phyloP scores from a whole-genome alignment of 2,888 invertebrate genomes.

The Dasypolia templi region DNA sequence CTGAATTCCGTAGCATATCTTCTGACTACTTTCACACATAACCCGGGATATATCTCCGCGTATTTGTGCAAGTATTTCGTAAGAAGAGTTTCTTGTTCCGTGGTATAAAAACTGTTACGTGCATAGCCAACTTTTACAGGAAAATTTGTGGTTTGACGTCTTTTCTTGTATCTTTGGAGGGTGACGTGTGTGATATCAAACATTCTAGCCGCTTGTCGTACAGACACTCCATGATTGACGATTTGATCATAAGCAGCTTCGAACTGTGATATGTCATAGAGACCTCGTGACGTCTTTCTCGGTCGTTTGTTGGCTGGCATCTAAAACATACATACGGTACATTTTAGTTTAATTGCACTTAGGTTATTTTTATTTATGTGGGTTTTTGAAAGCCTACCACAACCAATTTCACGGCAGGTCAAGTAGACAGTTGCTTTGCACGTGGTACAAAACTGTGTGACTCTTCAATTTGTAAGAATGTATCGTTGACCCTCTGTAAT shows the following conservation, averaged over 20 bases:
- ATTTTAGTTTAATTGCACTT: slow-evolving; percentile 21
- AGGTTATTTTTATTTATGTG: not conserved
- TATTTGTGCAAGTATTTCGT: not conserved
- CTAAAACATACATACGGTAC: slow-evolving; percentile 38
- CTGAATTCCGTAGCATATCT: slow-evolving; percentile 6
- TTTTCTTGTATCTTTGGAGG: not conserved
- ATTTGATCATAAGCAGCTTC: slow-evolving; percentile 5
- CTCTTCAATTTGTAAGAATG: not conserved
- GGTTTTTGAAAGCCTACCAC: too few species aligned
- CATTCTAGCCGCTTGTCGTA: not conserved
- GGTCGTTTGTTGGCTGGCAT: slow-evolving; percentile 29
- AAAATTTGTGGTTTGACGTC: not conserved
- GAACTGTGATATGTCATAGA: slow-evolving; percentile 4
- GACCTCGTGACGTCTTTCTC: slow-evolving; percentile 10
- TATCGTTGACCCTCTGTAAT: too few species aligned
- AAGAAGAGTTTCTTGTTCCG: not conserved
- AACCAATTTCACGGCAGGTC: not conserved
- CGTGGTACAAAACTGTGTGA: not conserved
- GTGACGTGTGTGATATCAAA: not conserved
- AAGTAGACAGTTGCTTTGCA: not conserved
- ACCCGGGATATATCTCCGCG: slow-evolving; percentile 12
- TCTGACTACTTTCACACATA: not conserved
- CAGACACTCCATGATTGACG: not conserved
- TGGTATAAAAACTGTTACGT: not conserved
- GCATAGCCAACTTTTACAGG: slow-evolving; percentile 14